Evolutionary conservation across 2,113 vertebrate genomes (phyloP).

Genomic region (Cavia aperea): DNA sequence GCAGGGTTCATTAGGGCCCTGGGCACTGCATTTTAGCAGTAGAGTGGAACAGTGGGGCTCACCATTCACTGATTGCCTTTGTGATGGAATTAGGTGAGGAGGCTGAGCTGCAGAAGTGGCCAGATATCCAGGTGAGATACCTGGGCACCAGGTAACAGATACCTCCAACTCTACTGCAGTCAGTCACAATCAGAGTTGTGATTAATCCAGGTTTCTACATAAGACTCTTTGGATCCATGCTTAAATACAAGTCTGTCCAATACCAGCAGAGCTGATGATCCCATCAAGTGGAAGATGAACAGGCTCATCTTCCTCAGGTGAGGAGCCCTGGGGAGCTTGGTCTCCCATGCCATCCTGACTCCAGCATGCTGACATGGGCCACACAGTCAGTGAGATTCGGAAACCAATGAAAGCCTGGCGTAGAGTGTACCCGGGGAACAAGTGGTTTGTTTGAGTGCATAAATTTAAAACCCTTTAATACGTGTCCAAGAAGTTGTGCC

Average conservation of each 20-base stretch:
- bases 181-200: background rate
- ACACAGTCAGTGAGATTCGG: rapidly evolving
- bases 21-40: rapidly evolving
- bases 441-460: background rate
- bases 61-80: background rate
- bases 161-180: background rate
- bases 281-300: background rate
- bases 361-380: too few relatives aligned
- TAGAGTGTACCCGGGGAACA: background rate
- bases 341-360: background rate
- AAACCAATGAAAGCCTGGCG: rapidly evolving
- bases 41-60: background rate
- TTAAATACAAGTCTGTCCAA: background rate
- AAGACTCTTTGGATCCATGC: background rate
- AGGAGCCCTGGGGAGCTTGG: rapidly evolving
- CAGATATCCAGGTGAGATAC: background rate
- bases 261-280: too few relatives aligned
- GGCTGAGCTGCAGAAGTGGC: background rate
- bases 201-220: background rate
- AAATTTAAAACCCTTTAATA: background rate
- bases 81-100: background rate
- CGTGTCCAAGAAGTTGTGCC: background rate
- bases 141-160: background rate
- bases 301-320: background rate
- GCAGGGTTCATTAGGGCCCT: too few relatives aligned